Base-by-base conservation (phyloP, 2,888 invertebrate species). In the Stenoptilia bipunctidactyla region DNA sequence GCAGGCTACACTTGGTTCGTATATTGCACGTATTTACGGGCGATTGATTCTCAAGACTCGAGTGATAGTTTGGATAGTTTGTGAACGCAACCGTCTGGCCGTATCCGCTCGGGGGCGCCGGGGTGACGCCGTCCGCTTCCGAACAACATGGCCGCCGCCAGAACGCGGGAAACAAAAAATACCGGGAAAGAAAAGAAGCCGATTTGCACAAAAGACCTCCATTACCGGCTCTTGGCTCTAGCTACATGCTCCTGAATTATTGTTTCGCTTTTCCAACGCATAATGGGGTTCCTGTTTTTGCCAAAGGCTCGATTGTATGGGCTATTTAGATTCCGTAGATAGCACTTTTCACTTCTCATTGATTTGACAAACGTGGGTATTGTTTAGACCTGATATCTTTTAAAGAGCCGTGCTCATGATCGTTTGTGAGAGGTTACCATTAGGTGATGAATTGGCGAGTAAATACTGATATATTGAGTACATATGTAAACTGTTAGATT, bases 1-100 rank as follows among this genome's bases (percentile, higher is more conserved):
- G 20, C 20, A 20, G 20, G 4, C 20, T 20, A 20, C 20, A 20
- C 20, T 20, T 8, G n/a, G n/a, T 20, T 8, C 20, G 20, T 20
- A 20, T 20, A 20, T 58, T 61, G 53, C 53, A 55, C 58, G 52
- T 57, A 55, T 60, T 61, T 57, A 65, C 64, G 60, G 53, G 34
- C 63, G 62, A 63, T 62, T 66, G 64, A 65, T 49, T 65, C 54
- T 62, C 20, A 20, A 20, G 20, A 20, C 20, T 8, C 55, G 58
- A 72, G 73, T 69, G 69, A 62, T 66, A 61, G 64, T 62, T 61
- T 56, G 55, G 69, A 62, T 66, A 61, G 64, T 62, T 61, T 56
- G 55, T 52, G 64, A 63, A 58, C 62, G 65, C 30, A 30, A 4
- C 30, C 30, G 30, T 30, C 30, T n/a, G 10, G n/a, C n/a, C n/a